phyloP scores from a whole-genome alignment of 2,888 invertebrate genomes.

The Drosophila nr. perissopoda region DNA sequence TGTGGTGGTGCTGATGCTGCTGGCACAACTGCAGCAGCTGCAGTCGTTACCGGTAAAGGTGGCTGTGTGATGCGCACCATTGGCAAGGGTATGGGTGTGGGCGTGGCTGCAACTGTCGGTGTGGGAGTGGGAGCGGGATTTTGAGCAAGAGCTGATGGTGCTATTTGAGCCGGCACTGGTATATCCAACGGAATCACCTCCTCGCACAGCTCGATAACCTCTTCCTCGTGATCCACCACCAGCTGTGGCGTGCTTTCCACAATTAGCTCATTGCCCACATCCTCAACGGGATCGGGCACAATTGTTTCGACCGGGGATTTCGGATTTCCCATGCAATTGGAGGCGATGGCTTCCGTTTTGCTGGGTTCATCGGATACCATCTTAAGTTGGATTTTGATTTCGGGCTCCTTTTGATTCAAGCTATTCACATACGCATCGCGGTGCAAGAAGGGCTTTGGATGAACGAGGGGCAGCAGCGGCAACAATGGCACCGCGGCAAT shows the following conservation, averaged over 20 bases:
- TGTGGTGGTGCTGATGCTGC: constrained; percentile 30
- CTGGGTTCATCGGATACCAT: constrained; percentile 82
- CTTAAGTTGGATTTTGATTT: constrained; percentile 84
- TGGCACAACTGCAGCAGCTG: constrained; percentile 2
- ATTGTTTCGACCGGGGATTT: constrained; percentile 6
- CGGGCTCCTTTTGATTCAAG: constrained; percentile 84
- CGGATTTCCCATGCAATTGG: constrained; percentile 4
- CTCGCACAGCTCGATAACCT: constrained; percentile 78
- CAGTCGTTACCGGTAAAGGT: constrained; percentile 17
- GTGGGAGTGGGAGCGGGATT: not conserved
- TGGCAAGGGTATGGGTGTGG: constrained; percentile 16
- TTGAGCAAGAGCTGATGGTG: constrained; percentile 9
- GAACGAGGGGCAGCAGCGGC: constrained; percentile 79
- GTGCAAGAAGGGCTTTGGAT: constrained; percentile 76
- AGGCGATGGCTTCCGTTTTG: constrained; percentile 43
- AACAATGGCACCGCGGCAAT: constrained; percentile 15
- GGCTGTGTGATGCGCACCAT: constrained; percentile 44
- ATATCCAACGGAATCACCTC: constrained; percentile 57
- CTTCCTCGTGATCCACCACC: constrained; percentile 83
- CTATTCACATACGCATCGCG: constrained; percentile 83
- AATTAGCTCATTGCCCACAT: constrained; percentile 63
- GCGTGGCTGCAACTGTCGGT: not conserved
- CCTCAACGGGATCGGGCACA: constrained; percentile 55
- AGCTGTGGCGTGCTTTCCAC: constrained; percentile 77
- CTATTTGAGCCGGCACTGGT: constrained; percentile 17